Evolutionary conservation across 2,888 invertebrate genomes (phyloP).

Genomic region (Bruchidius siliquastri): DNA sequence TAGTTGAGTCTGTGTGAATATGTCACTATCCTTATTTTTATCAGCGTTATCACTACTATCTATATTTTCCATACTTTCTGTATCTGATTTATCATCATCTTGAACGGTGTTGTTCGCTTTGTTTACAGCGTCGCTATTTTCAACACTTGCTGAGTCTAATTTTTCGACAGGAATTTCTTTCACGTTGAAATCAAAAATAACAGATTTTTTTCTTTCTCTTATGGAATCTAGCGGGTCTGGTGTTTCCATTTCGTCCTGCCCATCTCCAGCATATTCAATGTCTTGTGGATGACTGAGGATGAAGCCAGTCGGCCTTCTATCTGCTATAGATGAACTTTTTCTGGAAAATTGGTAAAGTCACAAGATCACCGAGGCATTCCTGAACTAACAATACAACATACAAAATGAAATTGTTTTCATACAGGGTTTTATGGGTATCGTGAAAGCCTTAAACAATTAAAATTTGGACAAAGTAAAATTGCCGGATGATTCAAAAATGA

Average conservation of each 20-base stretch:
- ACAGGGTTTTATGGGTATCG: too few relatives aligned
- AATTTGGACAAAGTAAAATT: too few relatives aligned
- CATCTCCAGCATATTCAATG: not conserved
- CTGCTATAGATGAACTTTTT: not conserved
- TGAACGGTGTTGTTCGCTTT: not conserved
- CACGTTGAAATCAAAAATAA: conserved; percentile 30
- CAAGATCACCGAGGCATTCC: too few relatives aligned
- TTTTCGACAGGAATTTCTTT: conserved; percentile 29
- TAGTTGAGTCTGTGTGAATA: not conserved
- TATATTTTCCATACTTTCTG: not conserved
- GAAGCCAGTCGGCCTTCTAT: not conserved
- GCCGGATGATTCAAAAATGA: too few relatives aligned
- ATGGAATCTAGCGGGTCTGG: not conserved
- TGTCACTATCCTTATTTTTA: not conserved
- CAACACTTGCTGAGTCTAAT: conserved; percentile 9
- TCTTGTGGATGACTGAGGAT: not conserved
- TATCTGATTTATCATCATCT: not conserved
- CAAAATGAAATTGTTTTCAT: too few relatives aligned
- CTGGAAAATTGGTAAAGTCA: not conserved
- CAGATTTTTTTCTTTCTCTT: conserved; percentile 26
- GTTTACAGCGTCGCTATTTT: conserved; percentile 14
- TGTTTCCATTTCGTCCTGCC: not conserved
- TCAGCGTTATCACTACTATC: not conserved
- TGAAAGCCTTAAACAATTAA: too few relatives aligned
- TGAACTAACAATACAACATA: too few relatives aligned